phyloP scores from a whole-genome alignment of 2,888 invertebrate genomes.

The Caenorhabditis angaria region DNA sequence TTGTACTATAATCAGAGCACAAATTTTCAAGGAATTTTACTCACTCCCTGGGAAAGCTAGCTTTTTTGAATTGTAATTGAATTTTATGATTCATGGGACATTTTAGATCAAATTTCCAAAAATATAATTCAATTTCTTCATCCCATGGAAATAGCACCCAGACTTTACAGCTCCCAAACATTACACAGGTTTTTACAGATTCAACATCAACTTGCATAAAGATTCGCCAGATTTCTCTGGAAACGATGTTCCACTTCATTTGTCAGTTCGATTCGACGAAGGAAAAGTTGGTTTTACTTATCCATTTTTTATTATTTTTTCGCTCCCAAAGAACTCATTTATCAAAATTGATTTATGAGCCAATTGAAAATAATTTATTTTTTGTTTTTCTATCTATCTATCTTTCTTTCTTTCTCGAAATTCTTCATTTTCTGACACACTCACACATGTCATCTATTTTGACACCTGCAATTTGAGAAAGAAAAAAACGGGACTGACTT shows the following conservation, averaged over 20 bases:
- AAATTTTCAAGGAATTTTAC: not conserved
- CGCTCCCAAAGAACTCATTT: constrained; percentile 18
- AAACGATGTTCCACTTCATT: constrained; percentile 64
- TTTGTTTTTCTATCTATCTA: too few relatives aligned
- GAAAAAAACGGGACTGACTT: not conserved
- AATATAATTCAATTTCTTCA: constrained; percentile 6
- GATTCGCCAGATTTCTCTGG: constrained; percentile 62
- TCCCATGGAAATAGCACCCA: not conserved
- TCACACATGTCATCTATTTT: not conserved
- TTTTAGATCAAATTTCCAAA: constrained; percentile 1
- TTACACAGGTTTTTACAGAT: constrained; percentile 55
- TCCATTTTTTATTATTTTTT: constrained; percentile 13
- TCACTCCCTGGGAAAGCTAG: not conserved
- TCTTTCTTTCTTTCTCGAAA: too few relatives aligned
- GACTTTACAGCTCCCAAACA: too few relatives aligned
- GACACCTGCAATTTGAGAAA: not conserved
- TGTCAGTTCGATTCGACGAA: constrained; percentile 62
- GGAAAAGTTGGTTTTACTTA: constrained; percentile 51
- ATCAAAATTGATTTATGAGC: constrained; percentile 12
- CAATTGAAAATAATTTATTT: constrained; percentile 18
- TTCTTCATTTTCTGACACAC: not conserved
- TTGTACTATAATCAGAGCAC: not conserved
- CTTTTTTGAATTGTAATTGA: not conserved
- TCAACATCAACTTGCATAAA: constrained; percentile 65
- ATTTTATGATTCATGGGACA: not conserved